Conservation (phyloP, 2,113 vertebrate species). For the Xyrauchen texanus region DNA sequence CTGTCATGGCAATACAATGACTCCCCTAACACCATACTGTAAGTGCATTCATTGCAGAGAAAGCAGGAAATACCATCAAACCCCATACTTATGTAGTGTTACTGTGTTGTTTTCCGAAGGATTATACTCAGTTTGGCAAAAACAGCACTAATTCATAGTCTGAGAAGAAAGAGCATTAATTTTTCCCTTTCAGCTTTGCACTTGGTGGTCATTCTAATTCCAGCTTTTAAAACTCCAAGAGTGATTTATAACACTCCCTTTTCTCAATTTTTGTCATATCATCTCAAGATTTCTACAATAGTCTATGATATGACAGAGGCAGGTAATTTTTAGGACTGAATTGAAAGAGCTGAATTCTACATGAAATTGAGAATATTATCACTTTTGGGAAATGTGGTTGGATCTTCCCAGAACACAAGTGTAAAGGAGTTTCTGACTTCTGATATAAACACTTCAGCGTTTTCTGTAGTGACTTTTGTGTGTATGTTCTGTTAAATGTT, state of each 20-base stretch:
- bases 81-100: slow-evolving; percentile 25
- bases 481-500: too few relatives aligned
- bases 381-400: too few relatives aligned
- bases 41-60: slow-evolving; percentile 31
- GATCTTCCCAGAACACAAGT: background rate
- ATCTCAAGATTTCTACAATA: background rate
- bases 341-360: background rate
- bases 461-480: background rate
- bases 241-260: slow-evolving; percentile 19
- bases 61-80: slow-evolving; percentile 41
- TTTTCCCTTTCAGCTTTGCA: slow-evolving; percentile 14
- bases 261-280: slow-evolving; percentile 10
- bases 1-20: slow-evolving; percentile 22
- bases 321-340: background rate
- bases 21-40: slow-evolving; percentile 22
- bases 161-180: background rate
- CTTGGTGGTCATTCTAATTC: slow-evolving; percentile 39
- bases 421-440: slow-evolving; percentile 33
- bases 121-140: slow-evolving; percentile 41
- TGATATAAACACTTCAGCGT: slow-evolving; percentile 5
- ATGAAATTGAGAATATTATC: background rate
- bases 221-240: slow-evolving; percentile 10
- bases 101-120: slow-evolving; percentile 41
- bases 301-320: background rate
- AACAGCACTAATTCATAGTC: slow-evolving; percentile 41